Percentiles rank a stretch among this genome's conserved stretches.
Evolutionary conservation across 2,113 vertebrate species (phyloP).

Genomic region (Festucalex cinctus): DNA sequence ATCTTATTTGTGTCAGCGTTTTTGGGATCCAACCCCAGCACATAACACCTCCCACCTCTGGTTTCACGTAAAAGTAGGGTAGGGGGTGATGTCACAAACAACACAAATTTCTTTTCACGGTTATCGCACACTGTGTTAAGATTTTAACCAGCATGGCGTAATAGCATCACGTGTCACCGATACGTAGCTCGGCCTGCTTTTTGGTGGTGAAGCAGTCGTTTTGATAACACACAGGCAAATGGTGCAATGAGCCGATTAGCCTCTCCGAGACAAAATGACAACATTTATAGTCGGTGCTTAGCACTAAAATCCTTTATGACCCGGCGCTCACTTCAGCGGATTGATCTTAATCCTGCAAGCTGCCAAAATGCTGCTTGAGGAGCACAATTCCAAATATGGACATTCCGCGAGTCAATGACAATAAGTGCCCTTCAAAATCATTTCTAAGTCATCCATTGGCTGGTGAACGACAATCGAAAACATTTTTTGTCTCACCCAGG

Average conservation of each 20-base stretch:
- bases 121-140: not conserved
- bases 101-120: not conserved
- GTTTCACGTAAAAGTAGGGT: not conserved
- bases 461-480: not conserved
- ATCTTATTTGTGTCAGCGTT: too few relatives aligned
- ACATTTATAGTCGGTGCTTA: conserved; percentile 43
- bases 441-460: not conserved
- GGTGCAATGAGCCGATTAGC: conserved; percentile 30
- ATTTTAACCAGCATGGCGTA: not conserved
- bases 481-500: not conserved
- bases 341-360: conserved; percentile 48
- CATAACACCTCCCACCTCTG: too few relatives aligned
- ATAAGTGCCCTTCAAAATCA: not conserved
- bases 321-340: conserved; percentile 22
- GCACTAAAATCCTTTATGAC: conserved; percentile 37
- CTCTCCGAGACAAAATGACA: conserved; percentile 35
- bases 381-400: not conserved
- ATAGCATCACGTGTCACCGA: conserved; percentile 5
- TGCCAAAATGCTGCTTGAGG: conserved; percentile 8
- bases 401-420: not conserved
- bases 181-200: not conserved
- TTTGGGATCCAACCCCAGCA: too few relatives aligned
- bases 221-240: conserved; percentile 19
- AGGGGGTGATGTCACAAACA: not conserved
- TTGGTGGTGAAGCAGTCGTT: conserved; percentile 7